Evolutionary conservation across 2,888 invertebrate genomes (phyloP), one percentile per base, ranked within the genome.

Genomic region (Dicranocentrus wangi): DNA sequence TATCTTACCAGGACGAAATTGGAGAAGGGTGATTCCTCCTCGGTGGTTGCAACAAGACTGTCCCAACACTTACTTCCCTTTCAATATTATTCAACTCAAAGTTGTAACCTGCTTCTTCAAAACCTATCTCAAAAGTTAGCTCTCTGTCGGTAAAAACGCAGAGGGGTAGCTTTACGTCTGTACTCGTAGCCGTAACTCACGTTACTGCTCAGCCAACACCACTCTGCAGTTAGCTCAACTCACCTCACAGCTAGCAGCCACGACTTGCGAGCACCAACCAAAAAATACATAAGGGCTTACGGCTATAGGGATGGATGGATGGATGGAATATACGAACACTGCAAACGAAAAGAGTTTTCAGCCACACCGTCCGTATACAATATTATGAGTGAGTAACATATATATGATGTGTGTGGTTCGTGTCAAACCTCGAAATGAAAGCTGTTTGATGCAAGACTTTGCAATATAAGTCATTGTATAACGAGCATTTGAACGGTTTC

Each of bases 21-120:
- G 32, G 58, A 58, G 32, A 32, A 76, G 66, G 76, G 58, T 76
- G 76, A 68, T 76, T 68, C 68, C 61, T 76, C 76, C 23, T 68
- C 76, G 60, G 76, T 68, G 76, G 76, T 76, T 76, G 68, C 25
- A 58, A 23, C 76, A 76, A 68, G 68, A 76, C 76, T 76, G 76
- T 76, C 76, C 68, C 76, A 76, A 68, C 68, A 69, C 61, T 66
- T 42, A 47, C 60, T 79, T 83, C 83, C 81, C 83, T 82, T 83
- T 83, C 83, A 79, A 75, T 81, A 79, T 71, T 68, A 81, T 81
- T 80, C 70, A 72, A 81, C 71, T 17, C 58, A 73, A 63, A 72
- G 47, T 39, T n/a, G 17, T 58, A 66, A 66, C 66, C 55, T 75
- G 75, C 66, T 65, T 51, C 63, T 73, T 73, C 28, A 71, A 43